Conservation (phyloP, 2,888 invertebrate species). For the Drosophila emarginata region DNA sequence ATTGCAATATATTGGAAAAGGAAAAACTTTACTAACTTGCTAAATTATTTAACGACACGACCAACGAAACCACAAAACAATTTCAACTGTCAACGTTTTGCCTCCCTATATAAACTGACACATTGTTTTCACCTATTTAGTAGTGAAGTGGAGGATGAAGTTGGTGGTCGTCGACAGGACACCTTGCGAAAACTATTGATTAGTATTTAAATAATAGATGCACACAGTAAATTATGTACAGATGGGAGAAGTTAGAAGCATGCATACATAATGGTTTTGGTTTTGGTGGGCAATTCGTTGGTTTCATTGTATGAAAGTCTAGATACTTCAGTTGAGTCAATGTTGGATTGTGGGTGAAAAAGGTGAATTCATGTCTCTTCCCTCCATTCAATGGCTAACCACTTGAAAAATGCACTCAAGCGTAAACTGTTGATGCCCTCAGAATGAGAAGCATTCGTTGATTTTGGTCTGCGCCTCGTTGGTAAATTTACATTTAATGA, state of each 20-base stretch:
- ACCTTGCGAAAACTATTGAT: conserved; percentile 64
- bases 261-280: conserved; percentile 25
- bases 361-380: not conserved
- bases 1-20: not conserved
- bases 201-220: conserved; percentile 66
- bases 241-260: not conserved
- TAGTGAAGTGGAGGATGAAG: conserved; percentile 1
- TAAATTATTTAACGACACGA: conserved; percentile 56
- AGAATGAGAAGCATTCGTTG: conserved; percentile 32
- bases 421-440: conserved; percentile 63
- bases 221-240: conserved; percentile 17
- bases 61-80: conserved; percentile 38
- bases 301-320: not conserved
- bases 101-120: conserved; percentile 45
- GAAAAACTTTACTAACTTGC: conserved; percentile 18
- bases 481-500: conserved; percentile 73
- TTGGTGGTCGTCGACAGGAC: conserved; percentile 10
- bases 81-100: conserved; percentile 51
- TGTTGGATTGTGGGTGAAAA: not conserved
- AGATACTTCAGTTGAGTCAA: conserved; percentile 6
- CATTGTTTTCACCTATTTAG: conserved; percentile 57
- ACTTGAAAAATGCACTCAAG: conserved; percentile 63
- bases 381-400: conserved; percentile 42
- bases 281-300: conserved; percentile 18
- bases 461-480: conserved; percentile 28